Percentiles rank a stretch among this genome's conserved stretches.
phyloP scores from a whole-genome alignment of 2,113 vertebrate genomes.

The Aldabrachelys gigantea region DNA sequence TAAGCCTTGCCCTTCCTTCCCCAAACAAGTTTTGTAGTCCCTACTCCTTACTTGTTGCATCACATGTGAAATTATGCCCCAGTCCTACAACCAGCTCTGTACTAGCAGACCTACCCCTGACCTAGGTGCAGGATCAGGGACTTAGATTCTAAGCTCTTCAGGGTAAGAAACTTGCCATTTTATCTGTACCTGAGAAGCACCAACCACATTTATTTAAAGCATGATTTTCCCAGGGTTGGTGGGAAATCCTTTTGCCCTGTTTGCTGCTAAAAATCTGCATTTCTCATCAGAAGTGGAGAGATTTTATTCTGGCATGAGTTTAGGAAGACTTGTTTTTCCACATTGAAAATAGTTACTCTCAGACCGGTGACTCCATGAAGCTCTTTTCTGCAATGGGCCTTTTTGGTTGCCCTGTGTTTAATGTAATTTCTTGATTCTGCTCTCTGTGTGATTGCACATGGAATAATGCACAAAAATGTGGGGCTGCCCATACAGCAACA shows the following conservation, averaged over 20 bases:
- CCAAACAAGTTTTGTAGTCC: background rate
- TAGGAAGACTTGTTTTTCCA: background rate
- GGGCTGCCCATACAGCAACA: background rate
- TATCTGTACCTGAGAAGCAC: background rate
- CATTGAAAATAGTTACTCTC: background rate
- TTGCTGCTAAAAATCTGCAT: background rate
- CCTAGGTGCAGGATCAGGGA: background rate
- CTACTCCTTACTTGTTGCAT: background rate
- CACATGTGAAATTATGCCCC: conserved; percentile 12
- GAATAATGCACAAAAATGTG: background rate
- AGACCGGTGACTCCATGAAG: background rate
- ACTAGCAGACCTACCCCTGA: background rate
- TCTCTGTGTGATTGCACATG: background rate
- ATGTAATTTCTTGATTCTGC: background rate
- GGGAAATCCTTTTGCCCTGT: background rate
- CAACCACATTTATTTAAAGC: background rate
- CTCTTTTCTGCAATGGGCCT: background rate
- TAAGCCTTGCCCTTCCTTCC: background rate
- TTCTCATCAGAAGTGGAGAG: background rate
- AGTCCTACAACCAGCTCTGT: background rate
- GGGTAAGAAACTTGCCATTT: background rate
- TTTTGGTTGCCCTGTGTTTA: background rate
- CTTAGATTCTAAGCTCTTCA: background rate
- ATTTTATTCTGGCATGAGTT: background rate
- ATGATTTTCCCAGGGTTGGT: background rate